phyloP scores from a whole-genome alignment of 1,140 invertebrate genomes.

The Drosophila kepulauana region DNA sequence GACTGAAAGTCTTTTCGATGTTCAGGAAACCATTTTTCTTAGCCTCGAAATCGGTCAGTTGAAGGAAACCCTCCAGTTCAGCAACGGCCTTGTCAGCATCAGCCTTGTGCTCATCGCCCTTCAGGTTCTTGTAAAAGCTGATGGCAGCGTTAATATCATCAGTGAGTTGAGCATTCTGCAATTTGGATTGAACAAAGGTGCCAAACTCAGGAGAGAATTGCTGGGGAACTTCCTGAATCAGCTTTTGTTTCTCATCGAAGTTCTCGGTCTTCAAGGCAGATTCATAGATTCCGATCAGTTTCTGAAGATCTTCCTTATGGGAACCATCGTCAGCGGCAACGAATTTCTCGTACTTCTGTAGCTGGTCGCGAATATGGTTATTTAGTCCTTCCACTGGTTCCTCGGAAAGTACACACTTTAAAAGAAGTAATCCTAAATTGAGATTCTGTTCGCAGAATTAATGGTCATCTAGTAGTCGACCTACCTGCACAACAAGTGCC shows the following conservation, averaged over 20 bases:
- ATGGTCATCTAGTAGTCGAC: constrained; percentile 1
- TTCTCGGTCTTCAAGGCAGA: constrained; percentile 49
- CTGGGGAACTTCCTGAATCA: constrained; percentile 34
- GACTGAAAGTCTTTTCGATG: constrained; percentile 51
- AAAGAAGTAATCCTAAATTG: constrained; percentile 6
- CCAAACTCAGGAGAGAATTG: constrained; percentile 56
- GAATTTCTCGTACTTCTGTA: constrained; percentile 51
- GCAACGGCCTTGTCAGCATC: constrained; percentile 50
- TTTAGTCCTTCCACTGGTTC: constrained; percentile 52
- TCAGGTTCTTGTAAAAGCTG: constrained; percentile 54
- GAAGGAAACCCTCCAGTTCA: constrained; percentile 41
- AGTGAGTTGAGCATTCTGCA: constrained; percentile 49
- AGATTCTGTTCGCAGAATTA: background rate
- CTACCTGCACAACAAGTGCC: constrained; percentile 55
- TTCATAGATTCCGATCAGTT: constrained; percentile 57
- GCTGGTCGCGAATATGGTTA: constrained; percentile 54
- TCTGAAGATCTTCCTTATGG: constrained; percentile 56
- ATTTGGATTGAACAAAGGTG: constrained; percentile 35
- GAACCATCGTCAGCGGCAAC: constrained; percentile 51
- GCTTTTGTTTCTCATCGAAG: constrained; percentile 46
- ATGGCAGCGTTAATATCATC: constrained; percentile 48
- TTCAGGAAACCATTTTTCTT: constrained; percentile 44
- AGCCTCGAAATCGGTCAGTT: constrained; percentile 44
- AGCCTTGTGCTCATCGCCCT: constrained; percentile 32
- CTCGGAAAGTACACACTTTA: constrained; percentile 46